Evolutionary conservation across 1,140 invertebrate species (phyloP).

Genomic region (Ceratosolen fusciceps): DNA sequence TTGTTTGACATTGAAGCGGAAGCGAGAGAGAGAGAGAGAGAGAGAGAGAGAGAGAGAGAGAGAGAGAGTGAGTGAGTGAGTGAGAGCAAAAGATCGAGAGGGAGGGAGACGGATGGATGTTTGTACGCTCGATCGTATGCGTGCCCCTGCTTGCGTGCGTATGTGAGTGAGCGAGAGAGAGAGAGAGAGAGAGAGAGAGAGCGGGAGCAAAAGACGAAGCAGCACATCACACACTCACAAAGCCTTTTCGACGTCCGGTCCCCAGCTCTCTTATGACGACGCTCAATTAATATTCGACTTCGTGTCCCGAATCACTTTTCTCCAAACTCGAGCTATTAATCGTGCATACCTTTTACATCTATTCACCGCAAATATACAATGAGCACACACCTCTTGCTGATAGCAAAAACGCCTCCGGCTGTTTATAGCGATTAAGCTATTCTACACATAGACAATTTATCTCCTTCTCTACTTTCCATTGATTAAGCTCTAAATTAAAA

Average conservation of each 20-base stretch:
- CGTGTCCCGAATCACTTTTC: background rate
- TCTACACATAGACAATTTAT: background rate
- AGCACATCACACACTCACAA: constrained; percentile 37
- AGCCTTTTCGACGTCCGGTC: constrained; percentile 45
- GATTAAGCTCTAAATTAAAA: background rate
- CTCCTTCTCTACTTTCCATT: background rate
- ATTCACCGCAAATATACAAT: background rate
- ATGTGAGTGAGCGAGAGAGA: background rate
- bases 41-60: background rate
- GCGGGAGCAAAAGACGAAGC: no score
- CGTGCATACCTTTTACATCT: background rate
- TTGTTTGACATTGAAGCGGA: constrained; percentile 58
- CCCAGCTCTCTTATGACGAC: constrained; percentile 39
- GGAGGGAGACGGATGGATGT: no score
- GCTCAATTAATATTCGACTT: constrained; percentile 45
- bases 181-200: background rate
- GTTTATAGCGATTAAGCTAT: constrained; percentile 4
- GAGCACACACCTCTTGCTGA: background rate
- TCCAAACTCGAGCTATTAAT: background rate
- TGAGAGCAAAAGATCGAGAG: constrained; percentile 15
- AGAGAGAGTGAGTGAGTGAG: constrained; percentile 12
- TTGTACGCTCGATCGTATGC: no score
- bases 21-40: constrained; percentile 2
- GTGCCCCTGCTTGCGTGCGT: no score
- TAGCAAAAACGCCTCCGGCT: background rate